Evolutionary conservation across 2,113 vertebrate genomes (phyloP), one percentile per base, ranked within the genome.

Genomic region (Camelus dromedarius): DNA sequence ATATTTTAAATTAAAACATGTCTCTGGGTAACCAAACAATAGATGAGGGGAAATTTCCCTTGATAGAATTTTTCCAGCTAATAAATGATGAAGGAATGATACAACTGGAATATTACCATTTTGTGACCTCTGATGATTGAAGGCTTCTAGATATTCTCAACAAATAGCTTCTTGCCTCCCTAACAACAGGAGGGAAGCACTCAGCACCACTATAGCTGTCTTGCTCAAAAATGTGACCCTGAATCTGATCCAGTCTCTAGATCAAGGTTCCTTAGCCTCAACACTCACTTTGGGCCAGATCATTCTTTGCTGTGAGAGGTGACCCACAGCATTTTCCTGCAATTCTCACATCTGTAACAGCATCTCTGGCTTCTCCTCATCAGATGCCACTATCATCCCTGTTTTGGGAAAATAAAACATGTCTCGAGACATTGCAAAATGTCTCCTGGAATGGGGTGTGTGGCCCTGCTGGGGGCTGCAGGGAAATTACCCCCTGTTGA

Each of bases 11-110:
- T 16, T 69, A 91, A 94, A 52, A 62, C 48, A 66, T 66, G 9
- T 93, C 86, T 94, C n/a, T 72, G 48, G 11, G 24, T 83, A 82
- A 85, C 32, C 64, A 93, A 85, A 93, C 50, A 97, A 28, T 30
- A 95, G 28, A 42, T 56, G 9, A 50, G 22, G 26, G 14, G 26
- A 84, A 85, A 60, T 93, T 93, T 60, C 30, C 38, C 66, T 77
- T 87, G 50, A 62, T 22, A 77, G 22, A 75, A 38, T 14, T 91
- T 96, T 73, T 93, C 46, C 32, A 87, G 38, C 28, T 50, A 91
- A 94, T 56, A 62, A 52, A 77, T 75, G 9, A 93, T 73, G 75
- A 60, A 94, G 28, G 18, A 90, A 89, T 60, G 8, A 38, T 15
- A 6, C 30, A 92, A 56, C 77, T 56, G 58, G 18, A 90, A 35